phyloP scores from a whole-genome alignment of 30 jellyfish, hydroid and myxozoan species.

The Turritopsis dohrnii region DNA sequence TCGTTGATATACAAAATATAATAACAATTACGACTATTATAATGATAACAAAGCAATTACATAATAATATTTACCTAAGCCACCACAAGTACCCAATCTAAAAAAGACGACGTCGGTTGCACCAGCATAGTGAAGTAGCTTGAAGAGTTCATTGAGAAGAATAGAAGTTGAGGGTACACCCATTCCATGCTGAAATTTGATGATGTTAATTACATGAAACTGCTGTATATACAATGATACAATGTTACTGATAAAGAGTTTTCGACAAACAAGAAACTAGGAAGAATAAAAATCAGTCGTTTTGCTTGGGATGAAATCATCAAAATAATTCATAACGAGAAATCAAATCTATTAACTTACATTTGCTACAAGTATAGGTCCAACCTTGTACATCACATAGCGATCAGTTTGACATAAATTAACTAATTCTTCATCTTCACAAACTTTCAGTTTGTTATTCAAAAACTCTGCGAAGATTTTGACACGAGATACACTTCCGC shows the following conservation, averaged over 20 bases:
- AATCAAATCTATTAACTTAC: slow-evolving; percentile 38
- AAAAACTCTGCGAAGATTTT: slow-evolving; percentile 49
- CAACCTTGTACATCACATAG: slow-evolving; percentile 84
- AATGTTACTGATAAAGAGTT: no score
- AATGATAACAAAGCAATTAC: not conserved
- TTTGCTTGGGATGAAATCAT: no score
- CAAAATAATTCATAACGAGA: not conserved
- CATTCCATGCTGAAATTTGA: slow-evolving; percentile 76
- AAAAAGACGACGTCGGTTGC: slow-evolving; percentile 68
- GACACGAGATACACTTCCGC: slow-evolving; percentile 75
- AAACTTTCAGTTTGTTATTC: slow-evolving; percentile 29
- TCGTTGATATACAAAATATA: not conserved
- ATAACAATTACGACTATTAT: not conserved
- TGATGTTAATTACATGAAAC: not conserved
- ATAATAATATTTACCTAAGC: slow-evolving; percentile 50
- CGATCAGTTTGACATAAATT: slow-evolving; percentile 75
- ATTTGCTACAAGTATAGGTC: slow-evolving; percentile 74
- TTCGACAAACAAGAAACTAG: no score
- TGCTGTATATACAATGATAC: no score
- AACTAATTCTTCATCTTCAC: slow-evolving; percentile 35
- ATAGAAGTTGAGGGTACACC: slow-evolving; percentile 85
- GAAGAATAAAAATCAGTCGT: no score
- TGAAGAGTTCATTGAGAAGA: slow-evolving; percentile 65
- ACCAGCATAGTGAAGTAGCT: slow-evolving; percentile 79
- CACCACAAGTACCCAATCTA: slow-evolving; percentile 97